Percentiles rank a stretch among this genome's conserved stretches.
phyloP scores from a whole-genome alignment of 2,797 vertebrate species.

The Melanotaenia pygmaea region DNA sequence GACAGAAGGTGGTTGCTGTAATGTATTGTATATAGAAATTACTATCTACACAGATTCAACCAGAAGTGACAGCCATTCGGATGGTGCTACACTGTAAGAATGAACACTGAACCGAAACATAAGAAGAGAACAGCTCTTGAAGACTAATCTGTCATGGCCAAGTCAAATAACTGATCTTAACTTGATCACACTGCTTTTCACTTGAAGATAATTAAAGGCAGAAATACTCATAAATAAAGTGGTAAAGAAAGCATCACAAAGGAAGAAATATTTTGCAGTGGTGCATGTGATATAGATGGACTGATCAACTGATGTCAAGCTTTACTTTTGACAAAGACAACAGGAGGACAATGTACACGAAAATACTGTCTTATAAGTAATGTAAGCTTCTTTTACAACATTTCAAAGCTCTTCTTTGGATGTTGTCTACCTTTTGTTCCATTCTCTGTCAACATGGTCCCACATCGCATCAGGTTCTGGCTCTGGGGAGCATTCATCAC shows the following conservation, averaged over 20 bases:
- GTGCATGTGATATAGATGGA: neutral
- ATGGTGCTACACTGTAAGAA: neutral
- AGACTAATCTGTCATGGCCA: neutral
- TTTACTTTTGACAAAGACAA: too few species aligned
- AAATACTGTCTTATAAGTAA: too few species aligned
- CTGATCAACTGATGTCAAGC: neutral
- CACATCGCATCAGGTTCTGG: neutral
- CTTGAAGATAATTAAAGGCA: neutral
- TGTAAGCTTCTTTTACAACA: neutral
- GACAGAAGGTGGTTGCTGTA: neutral
- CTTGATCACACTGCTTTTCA: neutral
- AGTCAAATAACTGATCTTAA: neutral
- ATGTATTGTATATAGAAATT: neutral
- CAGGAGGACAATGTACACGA: too few species aligned
- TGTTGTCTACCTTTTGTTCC: neutral
- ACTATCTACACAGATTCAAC: neutral
- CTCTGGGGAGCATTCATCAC: neutral
- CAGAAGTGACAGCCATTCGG: neutral
- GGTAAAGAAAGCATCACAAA: neutral
- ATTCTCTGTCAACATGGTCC: neutral
- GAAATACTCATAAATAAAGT: neutral
- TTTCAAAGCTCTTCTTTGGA: neutral
- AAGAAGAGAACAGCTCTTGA: neutral
- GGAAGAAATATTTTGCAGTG: neutral
- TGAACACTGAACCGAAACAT: neutral